Percentiles rank a stretch among this genome's conserved stretches.
These are phyloP conservation scores for Lepus americanus DNA, from an alignment of 2,113 vertebrate genomes.

Conservation along the genomic window DNA sequence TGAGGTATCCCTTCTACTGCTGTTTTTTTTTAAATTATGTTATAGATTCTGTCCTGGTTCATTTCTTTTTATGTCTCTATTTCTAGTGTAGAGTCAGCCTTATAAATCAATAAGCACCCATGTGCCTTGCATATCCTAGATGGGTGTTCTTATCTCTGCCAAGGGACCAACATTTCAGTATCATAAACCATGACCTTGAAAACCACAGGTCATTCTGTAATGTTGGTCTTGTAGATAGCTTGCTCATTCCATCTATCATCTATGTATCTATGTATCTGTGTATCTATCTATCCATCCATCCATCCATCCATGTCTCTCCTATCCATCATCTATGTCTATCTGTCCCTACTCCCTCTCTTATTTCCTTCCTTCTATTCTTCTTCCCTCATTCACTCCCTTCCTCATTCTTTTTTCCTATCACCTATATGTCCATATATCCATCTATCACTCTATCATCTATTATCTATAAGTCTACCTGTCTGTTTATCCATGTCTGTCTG, in stretches of 20 bases:
- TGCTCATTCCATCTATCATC: neutral
- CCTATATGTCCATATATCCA: neutral
- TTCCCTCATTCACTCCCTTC: no score
- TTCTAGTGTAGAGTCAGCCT: constrained; percentile 66
- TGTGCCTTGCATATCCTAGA: constrained; percentile 12
- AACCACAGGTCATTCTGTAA: constrained; percentile 54
- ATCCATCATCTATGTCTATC: neutral
- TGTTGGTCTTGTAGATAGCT: neutral
- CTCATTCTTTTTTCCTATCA: neutral
- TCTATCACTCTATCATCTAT: neutral
- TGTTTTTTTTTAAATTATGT: constrained; percentile 42
- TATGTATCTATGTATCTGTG: neutral
- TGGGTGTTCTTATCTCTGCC: constrained; percentile 34
- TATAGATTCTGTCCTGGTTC: constrained; percentile 41
- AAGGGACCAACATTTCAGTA: neutral
- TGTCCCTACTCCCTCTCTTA: neutral
- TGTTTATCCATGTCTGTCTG: neutral
- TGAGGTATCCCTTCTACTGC: neutral
- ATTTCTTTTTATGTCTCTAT: constrained; percentile 58
- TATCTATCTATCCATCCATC: neutral
- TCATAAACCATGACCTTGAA: constrained; percentile 31
- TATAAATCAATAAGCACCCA: constrained; percentile 72
- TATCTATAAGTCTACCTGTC: neutral
- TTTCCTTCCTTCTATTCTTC: no score
- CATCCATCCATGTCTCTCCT: neutral